phyloP scores from a whole-genome alignment of 2,113 vertebrate species.

The Rhineura floridana region DNA sequence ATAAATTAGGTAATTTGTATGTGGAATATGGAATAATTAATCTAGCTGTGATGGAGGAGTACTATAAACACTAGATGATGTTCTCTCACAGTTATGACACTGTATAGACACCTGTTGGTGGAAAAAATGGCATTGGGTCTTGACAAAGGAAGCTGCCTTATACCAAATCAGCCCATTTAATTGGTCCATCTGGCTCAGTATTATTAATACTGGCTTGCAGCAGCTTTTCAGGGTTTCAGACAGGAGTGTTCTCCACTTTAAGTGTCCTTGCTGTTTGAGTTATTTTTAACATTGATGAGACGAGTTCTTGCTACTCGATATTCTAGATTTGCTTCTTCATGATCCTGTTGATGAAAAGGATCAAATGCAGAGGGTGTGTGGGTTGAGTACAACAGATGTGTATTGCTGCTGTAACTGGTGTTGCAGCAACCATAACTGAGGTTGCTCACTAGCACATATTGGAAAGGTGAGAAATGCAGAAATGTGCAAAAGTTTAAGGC shows the following conservation, averaged over 20 bases:
- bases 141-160: background rate
- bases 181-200: background rate
- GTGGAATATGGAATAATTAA: background rate
- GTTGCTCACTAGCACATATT: background rate
- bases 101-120: background rate
- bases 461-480: slow-evolving; percentile 2
- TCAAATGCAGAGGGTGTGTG: background rate
- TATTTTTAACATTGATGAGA: background rate
- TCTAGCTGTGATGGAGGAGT: background rate
- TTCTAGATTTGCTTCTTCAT: background rate
- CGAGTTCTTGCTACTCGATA: background rate
- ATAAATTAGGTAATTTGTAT: slow-evolving; percentile 5
- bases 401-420: background rate
- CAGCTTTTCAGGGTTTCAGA: too few species aligned
- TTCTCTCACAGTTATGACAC: background rate
- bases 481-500: slow-evolving; percentile 5
- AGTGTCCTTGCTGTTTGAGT: background rate
- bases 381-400: background rate
- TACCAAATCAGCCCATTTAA: background rate
- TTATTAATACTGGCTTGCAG: background rate
- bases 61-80: background rate
- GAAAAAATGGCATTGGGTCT: background rate
- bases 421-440: slow-evolving; percentile 8
- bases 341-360: background rate
- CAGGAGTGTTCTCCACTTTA: too few species aligned